phyloP scores from a whole-genome alignment of 2,113 vertebrate genomes.

The Trichechus manatus region DNA sequence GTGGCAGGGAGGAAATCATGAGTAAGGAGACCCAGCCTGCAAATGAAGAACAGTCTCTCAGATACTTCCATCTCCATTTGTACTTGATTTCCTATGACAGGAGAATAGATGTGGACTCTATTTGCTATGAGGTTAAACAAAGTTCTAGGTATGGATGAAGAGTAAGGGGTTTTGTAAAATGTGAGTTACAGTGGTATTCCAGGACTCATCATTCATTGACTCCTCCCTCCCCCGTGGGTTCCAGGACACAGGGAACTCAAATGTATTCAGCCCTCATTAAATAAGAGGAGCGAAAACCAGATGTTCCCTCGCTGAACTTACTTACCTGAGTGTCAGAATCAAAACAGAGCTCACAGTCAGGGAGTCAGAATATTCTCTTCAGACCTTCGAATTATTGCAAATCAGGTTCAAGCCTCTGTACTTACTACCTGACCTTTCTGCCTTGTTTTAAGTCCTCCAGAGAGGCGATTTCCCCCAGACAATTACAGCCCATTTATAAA shows the following conservation, averaged over 20 bases:
- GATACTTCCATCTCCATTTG: slow-evolving; percentile 31
- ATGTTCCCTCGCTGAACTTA: slow-evolving; percentile 33
- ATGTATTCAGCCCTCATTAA: slow-evolving; percentile 69
- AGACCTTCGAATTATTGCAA: slow-evolving; percentile 58
- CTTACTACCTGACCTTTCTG: slow-evolving; percentile 14
- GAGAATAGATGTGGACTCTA: neutral
- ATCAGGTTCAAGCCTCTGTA: slow-evolving; percentile 18
- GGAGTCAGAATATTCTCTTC: slow-evolving; percentile 60
- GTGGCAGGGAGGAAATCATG: neutral
- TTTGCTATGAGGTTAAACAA: neutral
- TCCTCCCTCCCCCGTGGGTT: slow-evolving; percentile 6
- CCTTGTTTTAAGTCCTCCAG: neutral
- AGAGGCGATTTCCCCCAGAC: slow-evolving; percentile 39
- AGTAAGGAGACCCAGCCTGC: neutral
- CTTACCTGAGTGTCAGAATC: slow-evolving; percentile 32
- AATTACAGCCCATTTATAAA: slow-evolving; percentile 57
- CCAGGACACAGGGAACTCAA: slow-evolving; percentile 12
- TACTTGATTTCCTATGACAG: neutral
- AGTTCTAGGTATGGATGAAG: neutral
- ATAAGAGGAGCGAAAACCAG: slow-evolving; percentile 63
- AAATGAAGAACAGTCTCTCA: neutral
- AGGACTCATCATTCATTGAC: neutral
- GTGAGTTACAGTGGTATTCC: slow-evolving; percentile 53
- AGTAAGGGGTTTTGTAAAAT: slow-evolving; percentile 37
- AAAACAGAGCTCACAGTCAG: slow-evolving; percentile 61